Conservation (phyloP, 2,888 invertebrate species). For the Stenodema calcarata region DNA sequence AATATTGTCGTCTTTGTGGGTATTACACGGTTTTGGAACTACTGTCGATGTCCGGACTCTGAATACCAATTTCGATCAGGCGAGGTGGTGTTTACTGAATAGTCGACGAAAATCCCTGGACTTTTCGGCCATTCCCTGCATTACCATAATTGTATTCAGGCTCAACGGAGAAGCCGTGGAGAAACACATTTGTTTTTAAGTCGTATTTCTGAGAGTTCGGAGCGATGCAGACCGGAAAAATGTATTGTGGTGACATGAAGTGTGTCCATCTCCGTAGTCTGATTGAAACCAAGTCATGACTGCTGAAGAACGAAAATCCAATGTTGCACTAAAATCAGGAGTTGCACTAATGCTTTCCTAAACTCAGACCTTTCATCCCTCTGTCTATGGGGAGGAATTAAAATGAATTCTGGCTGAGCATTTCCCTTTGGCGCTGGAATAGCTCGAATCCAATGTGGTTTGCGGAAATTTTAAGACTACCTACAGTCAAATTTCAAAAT, state of each 20-base stretch:
- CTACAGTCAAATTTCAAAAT: too few species aligned
- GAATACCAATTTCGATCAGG: not conserved
- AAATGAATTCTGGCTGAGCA: too few species aligned
- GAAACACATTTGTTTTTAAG: not conserved
- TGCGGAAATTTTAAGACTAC: too few species aligned
- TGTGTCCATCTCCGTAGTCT: too few species aligned
- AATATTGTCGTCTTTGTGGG: slow-evolving; percentile 49
- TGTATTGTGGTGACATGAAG: not conserved
- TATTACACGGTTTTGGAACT: slow-evolving; percentile 48
- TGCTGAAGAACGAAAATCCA: too few species aligned
- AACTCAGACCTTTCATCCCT: too few species aligned
- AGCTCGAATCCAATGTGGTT: too few species aligned
- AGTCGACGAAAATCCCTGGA: not conserved
- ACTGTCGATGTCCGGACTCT: slow-evolving; percentile 13
- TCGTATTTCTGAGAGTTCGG: not conserved
- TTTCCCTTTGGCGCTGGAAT: too few species aligned
- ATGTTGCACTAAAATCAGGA: too few species aligned
- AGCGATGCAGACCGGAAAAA: not conserved
- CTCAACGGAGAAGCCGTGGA: not conserved
- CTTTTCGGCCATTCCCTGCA: not conserved
- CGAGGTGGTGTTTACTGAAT: not conserved
- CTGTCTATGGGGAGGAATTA: too few species aligned
- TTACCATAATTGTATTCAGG: not conserved
- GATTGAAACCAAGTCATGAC: too few species aligned
- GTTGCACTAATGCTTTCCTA: too few species aligned